These are phyloP conservation scores for Cataglyphis altisquamis DNA, from an alignment of 2,888 invertebrate species.

Conservation along the genomic window DNA sequence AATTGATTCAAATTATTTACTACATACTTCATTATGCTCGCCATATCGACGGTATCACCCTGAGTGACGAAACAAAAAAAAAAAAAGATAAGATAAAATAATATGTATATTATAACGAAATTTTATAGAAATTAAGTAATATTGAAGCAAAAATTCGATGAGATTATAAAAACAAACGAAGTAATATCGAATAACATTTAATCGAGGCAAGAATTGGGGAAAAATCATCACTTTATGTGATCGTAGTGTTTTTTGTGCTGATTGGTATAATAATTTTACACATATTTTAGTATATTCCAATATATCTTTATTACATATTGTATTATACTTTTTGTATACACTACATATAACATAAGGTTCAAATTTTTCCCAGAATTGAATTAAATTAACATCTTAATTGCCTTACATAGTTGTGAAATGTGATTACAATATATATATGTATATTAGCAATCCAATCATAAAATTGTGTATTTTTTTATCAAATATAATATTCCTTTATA, in stretches of 20 bases:
- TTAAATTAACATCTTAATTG: neutral
- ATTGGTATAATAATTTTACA: constrained; percentile 59
- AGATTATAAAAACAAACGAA: neutral
- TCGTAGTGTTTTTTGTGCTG: constrained; percentile 10
- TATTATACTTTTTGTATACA: constrained; percentile 48
- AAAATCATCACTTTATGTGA: constrained; percentile 76
- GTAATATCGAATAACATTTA: neutral
- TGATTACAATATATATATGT: neutral
- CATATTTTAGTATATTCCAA: constrained; percentile 45
- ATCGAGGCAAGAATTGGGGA: constrained; percentile 64
- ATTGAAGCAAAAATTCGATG: neutral
- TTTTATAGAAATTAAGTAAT: neutral
- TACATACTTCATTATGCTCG: constrained; percentile 63
- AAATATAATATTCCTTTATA: neutral
- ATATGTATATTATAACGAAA: constrained; percentile 30
- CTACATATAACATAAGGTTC: constrained; percentile 68
- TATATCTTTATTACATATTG: constrained; percentile 62
- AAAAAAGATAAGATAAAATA: constrained; percentile 61
- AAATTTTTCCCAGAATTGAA: constrained; percentile 74
- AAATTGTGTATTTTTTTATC: neutral
- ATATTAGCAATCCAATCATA: neutral
- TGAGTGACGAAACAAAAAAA: constrained; percentile 58
- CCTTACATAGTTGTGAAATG: neutral
- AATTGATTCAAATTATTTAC: constrained; percentile 57
- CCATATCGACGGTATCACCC: constrained; percentile 71